Evolutionary conservation across 2,797 vertebrate species (phyloP), one percentile per base, ranked within the genome.

Genomic region (Dromococcyx pavoninus): DNA sequence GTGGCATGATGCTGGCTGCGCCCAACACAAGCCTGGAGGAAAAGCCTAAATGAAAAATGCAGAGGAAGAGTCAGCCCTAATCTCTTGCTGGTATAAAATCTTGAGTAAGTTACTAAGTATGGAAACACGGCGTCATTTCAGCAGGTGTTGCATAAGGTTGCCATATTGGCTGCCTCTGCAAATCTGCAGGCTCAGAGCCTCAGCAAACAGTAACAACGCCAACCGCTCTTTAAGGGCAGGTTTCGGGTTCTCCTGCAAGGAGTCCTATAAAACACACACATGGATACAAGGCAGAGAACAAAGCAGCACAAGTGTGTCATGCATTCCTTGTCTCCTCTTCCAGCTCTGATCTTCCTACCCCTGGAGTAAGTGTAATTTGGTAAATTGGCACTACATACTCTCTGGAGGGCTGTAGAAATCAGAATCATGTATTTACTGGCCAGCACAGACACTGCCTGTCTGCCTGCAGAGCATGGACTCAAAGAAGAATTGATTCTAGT

Each of bases 71-170:
- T 60, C 85, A 72, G 57, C 54, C 66, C 30, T 86, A 54, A 84
- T 91, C 86, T 66, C 82, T 25, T 86, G 51, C n/a, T 54, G 14
- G 39, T 12, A 21, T 56, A 88, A 90, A 88, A 86, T 37, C 93
- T 95, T 88, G 80, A 91, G 69, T 33, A 64, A 93, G 80, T 66
- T 95, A 14, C 89, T 94, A 96, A 91, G 46, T 83, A 90, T 75
- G 82, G 95, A 94, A 95, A 93, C 78, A 13, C 7, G 0, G 71
- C 32, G 2, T 88, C 73, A 94, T 60, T 88, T 67, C 73, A 70
- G 86, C 82, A 56, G 62, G 58, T 23, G 0, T 88, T 94, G 80
- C 83, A 75, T 65, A 85, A 94, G 86, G 82, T 78, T 93, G 88
- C 76, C 73, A 50, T 66, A n/a, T 73, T 64, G 82, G 79, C 76